Percentiles rank a stretch among this genome's conserved stretches.
phyloP scores from a whole-genome alignment of 2,888 invertebrate genomes.

The Oxytorus armatus region DNA sequence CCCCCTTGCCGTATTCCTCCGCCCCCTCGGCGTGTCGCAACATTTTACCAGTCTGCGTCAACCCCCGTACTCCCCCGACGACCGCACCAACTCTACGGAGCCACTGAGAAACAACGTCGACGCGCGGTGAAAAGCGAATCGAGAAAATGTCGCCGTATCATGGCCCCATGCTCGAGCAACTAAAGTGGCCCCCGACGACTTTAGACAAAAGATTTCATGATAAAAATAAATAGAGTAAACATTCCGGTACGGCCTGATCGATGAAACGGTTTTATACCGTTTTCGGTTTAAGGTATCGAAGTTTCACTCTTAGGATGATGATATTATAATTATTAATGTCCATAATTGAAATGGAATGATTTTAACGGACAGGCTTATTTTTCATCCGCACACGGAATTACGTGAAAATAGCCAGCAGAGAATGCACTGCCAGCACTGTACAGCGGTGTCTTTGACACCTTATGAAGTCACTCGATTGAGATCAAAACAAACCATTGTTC shows the following conservation, averaged over 20 bases:
- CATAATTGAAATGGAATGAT: no score
- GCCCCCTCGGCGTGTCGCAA: conserved; percentile 62
- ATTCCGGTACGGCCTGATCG: not conserved
- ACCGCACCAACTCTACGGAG: conserved; percentile 38
- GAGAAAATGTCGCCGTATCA: conserved; percentile 69
- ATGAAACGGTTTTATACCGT: not conserved
- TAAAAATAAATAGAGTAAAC: conserved; percentile 25
- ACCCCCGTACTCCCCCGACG: conserved; percentile 41
- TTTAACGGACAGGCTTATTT: no score
- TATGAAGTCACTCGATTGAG: no score
- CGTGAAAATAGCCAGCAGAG: no score
- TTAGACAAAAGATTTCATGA: conserved; percentile 36
- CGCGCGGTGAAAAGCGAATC: conserved; percentile 63
- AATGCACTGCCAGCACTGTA: no score
- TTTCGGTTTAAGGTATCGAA: not conserved
- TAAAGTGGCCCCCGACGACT: conserved; percentile 49
- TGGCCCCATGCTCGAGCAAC: conserved; percentile 51
- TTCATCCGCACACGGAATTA: no score
- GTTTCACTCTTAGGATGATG: no score
- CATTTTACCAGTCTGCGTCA: conserved; percentile 65
- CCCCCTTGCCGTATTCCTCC: conserved; percentile 32
- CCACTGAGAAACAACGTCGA: conserved; percentile 66
- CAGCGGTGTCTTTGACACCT: no score
- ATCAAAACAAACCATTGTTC: no score
- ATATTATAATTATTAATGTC: no score